These are phyloP conservation scores for Temnothorax ravouxi DNA, from an alignment of 2,888 invertebrate genomes.

Conservation along the genomic window DNA sequence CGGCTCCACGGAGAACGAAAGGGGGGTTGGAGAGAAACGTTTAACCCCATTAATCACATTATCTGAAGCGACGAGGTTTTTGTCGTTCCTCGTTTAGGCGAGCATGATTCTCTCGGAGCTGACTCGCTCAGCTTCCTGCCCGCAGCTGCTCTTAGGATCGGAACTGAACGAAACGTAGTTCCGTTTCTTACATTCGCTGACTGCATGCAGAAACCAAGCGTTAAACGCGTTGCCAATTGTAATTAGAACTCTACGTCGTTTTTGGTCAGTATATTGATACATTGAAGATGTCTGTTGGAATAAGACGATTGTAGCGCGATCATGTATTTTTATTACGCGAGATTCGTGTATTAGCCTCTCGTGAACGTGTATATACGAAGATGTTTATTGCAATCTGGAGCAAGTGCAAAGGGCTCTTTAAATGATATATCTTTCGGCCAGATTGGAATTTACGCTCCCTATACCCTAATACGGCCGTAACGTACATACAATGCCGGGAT, in stretches of 20 bases:
- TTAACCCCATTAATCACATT: constrained; percentile 83
- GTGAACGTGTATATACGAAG: too few species aligned
- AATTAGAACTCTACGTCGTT: not conserved
- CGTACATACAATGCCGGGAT: constrained; percentile 44
- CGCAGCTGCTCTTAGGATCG: constrained; percentile 41
- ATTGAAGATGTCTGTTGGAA: not conserved
- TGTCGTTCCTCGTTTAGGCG: constrained; percentile 63
- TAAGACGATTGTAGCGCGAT: not conserved
- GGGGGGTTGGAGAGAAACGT: constrained; percentile 63
- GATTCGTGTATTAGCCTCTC: not conserved
- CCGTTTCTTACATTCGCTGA: constrained; percentile 38
- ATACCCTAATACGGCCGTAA: constrained; percentile 11
- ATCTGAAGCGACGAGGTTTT: constrained; percentile 78
- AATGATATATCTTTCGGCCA: constrained; percentile 2
- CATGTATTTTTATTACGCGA: not conserved
- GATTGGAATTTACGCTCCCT: constrained; percentile 60
- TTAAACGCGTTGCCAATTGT: constrained; percentile 14
- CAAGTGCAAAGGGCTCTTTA: not conserved
- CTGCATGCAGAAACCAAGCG: constrained; percentile 9
- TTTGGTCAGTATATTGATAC: not conserved
- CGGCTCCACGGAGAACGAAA: constrained; percentile 58
- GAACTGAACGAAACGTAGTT: constrained; percentile 41
- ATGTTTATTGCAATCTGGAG: not conserved
- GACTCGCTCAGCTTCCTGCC: constrained; percentile 27
- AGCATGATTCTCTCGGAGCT: constrained; percentile 51